Evolutionary conservation across 2,888 invertebrate genomes (phyloP).

Genomic region (Ecdyonurus torrentis): DNA sequence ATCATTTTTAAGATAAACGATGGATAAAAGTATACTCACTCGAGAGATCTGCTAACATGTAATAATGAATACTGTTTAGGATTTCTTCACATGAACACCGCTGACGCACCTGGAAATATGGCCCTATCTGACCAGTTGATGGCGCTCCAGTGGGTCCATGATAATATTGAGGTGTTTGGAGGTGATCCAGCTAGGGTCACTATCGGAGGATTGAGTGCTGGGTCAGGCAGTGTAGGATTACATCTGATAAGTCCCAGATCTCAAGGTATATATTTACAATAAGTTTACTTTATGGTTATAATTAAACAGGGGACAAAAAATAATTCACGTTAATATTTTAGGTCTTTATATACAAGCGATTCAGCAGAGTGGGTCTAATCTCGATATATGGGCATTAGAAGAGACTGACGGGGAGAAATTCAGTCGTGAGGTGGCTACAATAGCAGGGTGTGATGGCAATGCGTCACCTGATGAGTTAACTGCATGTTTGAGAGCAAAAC

Average conservation of each 20-base stretch:
- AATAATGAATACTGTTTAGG: background rate
- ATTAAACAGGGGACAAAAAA: background rate
- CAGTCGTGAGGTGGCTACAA: background rate
- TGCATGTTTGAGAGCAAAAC: background rate
- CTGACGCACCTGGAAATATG: background rate
- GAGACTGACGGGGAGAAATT: background rate
- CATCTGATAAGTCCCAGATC: background rate
- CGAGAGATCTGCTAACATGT: no score
- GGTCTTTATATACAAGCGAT: background rate
- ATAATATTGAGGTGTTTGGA: constrained; percentile 1
- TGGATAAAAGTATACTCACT: no score
- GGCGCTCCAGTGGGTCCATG: background rate
- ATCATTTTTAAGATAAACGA: no score
- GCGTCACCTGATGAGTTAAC: background rate
- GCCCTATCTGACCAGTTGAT: background rate
- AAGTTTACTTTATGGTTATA: background rate
- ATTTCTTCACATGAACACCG: background rate
- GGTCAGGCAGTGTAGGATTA: background rate
- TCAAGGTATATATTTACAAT: background rate
- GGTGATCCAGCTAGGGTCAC: background rate
- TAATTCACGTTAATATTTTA: background rate
- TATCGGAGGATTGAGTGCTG: background rate
- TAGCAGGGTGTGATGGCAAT: background rate
- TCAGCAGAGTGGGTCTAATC: background rate
- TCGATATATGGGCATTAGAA: background rate